Evolutionary conservation across 2,797 vertebrate genomes (phyloP).

Genomic region (Aulostomus chinensis): DNA sequence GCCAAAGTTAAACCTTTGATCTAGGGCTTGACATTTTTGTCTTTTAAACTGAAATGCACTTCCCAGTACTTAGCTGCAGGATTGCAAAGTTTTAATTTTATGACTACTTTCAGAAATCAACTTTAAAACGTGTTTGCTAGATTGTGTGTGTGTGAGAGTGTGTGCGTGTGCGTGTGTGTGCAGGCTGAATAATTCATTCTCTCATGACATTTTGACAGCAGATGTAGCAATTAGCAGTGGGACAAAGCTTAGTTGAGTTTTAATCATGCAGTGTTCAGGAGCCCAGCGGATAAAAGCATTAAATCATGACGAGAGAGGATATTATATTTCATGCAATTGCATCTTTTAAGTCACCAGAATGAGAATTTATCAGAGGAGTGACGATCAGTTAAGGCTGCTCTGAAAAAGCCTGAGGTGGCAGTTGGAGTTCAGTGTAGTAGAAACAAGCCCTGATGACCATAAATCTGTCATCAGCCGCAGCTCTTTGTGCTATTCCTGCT

Average conservation of each 20-base stretch:
- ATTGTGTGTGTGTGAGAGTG: slow-evolving; percentile 21
- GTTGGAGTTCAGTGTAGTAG: slow-evolving; percentile 43
- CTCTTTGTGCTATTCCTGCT: slow-evolving; percentile 52
- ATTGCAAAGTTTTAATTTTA: no score
- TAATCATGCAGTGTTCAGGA: slow-evolving; percentile 9
- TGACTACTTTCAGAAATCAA: no score
- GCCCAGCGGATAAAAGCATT: slow-evolving; percentile 27
- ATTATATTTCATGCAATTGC: slow-evolving; percentile 26
- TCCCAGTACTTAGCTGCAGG: background rate
- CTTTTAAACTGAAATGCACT: background rate
- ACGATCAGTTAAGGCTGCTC: slow-evolving; percentile 42
- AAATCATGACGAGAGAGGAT: slow-evolving; percentile 30
- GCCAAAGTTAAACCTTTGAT: no score
- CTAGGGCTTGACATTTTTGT: no score
- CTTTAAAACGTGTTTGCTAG: background rate
- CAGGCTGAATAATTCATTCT: slow-evolving; percentile 30
- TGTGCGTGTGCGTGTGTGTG: slow-evolving; percentile 19
- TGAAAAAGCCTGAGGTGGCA: slow-evolving; percentile 29
- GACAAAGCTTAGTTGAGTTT: slow-evolving; percentile 20
- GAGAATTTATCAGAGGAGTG: slow-evolving; percentile 16
- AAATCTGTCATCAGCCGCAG: slow-evolving; percentile 55
- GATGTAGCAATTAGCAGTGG: slow-evolving; percentile 25
- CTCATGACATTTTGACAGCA: slow-evolving; percentile 33
- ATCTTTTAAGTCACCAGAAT: slow-evolving; percentile 23
- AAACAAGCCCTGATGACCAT: slow-evolving; percentile 44